Percentiles rank a stretch among this genome's conserved stretches.
These are phyloP conservation scores for Laspeyria flexula DNA, from an alignment of 2,888 invertebrate species.

Conservation along the genomic window DNA sequence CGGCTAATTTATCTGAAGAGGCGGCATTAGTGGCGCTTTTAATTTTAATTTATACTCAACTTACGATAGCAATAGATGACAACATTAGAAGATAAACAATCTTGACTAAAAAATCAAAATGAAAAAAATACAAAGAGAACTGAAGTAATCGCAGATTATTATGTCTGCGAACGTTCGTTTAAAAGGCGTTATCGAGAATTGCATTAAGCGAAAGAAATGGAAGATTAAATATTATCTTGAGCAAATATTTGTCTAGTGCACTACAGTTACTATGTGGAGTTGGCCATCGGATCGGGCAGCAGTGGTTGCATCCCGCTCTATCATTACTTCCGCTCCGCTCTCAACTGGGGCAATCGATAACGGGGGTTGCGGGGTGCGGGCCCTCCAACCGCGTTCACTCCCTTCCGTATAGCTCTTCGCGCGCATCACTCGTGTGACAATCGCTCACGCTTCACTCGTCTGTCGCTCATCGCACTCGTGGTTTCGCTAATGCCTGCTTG, in stretches of 20 bases:
- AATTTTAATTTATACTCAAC: slow-evolving; percentile 13
- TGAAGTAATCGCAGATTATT: slow-evolving; percentile 46
- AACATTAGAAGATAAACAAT: neutral
- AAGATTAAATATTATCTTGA: slow-evolving; percentile 77
- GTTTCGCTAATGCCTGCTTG: slow-evolving; percentile 23
- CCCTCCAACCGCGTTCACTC: slow-evolving; percentile 58
- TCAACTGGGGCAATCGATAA: slow-evolving; percentile 89
- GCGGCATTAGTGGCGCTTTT: slow-evolving; percentile 46
- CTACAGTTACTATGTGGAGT: slow-evolving; percentile 73
- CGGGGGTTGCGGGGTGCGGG: slow-evolving; percentile 59
- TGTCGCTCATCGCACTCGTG: slow-evolving; percentile 45
- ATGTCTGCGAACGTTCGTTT: slow-evolving; percentile 22
- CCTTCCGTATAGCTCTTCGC: slow-evolving; percentile 60
- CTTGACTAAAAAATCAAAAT: neutral
- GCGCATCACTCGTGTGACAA: slow-evolving; percentile 83
- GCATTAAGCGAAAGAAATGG: slow-evolving; percentile 63
- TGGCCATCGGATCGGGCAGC: slow-evolving; percentile 79
- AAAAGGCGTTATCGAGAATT: slow-evolving; percentile 51
- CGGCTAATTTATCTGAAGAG: slow-evolving; percentile 68
- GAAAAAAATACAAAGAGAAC: too few relatives aligned
- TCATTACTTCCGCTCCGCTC: slow-evolving; percentile 85
- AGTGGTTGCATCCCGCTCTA: slow-evolving; percentile 85
- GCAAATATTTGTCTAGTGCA: slow-evolving; percentile 81
- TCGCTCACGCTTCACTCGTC: slow-evolving; percentile 71
- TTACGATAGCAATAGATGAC: neutral